Percentiles rank a stretch among this genome's conserved stretches.
phyloP scores from a whole-genome alignment of 2,797 vertebrate genomes.

The Syndactyla subalaris region DNA sequence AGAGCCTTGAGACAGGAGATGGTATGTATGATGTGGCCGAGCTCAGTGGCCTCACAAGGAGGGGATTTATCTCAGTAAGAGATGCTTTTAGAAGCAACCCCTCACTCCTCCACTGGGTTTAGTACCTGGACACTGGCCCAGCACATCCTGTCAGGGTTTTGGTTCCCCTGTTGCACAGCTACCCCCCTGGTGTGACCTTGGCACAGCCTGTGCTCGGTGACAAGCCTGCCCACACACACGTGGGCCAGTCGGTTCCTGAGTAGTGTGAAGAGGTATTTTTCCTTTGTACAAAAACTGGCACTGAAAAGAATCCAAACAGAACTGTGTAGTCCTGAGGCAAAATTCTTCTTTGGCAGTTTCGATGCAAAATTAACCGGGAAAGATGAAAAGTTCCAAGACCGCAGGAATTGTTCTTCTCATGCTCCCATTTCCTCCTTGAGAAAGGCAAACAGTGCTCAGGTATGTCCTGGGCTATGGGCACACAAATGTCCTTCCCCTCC shows the following conservation, averaged over 20 bases:
- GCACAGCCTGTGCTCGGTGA: not conserved
- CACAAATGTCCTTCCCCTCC: not conserved
- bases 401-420: not conserved
- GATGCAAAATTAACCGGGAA: not conserved
- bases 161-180: not conserved
- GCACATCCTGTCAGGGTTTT: not conserved
- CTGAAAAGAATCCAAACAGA: not conserved
- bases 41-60: not conserved
- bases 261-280: conserved; percentile 21
- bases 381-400: not conserved
- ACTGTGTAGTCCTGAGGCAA: not conserved
- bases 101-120: not conserved
- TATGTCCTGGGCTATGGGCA: not conserved
- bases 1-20: not conserved
- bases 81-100: not conserved
- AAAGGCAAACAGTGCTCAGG: not conserved
- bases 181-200: not conserved
- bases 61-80: not conserved
- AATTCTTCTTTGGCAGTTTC: not conserved
- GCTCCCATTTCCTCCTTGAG: not conserved
- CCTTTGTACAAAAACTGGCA: conserved; percentile 12
- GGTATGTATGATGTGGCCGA: not conserved
- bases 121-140: not conserved
- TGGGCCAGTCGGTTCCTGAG: not conserved
- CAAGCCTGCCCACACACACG: not conserved